Conservation (phyloP, 2,888 invertebrate genomes). For the Apamea crenata region DNA sequence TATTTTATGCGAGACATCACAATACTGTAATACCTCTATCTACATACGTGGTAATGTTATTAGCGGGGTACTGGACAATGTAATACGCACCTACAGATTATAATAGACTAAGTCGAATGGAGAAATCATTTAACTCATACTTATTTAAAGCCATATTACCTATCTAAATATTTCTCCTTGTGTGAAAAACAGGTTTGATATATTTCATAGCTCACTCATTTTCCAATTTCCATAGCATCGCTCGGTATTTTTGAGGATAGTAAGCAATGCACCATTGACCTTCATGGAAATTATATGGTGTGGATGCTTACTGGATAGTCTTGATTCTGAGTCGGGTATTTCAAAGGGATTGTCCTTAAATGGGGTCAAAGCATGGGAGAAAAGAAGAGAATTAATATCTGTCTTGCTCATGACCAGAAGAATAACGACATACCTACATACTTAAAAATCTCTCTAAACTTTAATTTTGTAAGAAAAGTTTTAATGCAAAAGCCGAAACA, state of each 20-base stretch:
- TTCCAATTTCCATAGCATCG: not conserved
- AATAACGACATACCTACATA: not conserved
- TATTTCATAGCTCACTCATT: not conserved
- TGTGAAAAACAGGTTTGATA: not conserved
- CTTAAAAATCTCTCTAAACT: not conserved
- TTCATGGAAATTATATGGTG: constrained; percentile 4
- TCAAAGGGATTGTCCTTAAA: not conserved
- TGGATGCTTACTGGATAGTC: not conserved
- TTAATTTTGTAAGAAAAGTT: not conserved
- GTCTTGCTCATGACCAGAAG: too few species aligned
- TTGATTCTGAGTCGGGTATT: not conserved
- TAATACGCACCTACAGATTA: constrained; percentile 47
- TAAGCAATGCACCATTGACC: constrained; percentile 7
- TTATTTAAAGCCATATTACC: constrained; percentile 38
- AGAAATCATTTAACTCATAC: constrained; percentile 32
- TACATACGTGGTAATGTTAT: constrained; percentile 54
- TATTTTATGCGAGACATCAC: constrained; percentile 77
- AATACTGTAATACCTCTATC: constrained; percentile 65
- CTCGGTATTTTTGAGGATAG: not conserved
- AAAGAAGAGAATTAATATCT: too few species aligned
- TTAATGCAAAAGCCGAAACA: not conserved
- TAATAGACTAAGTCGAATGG: constrained; percentile 22
- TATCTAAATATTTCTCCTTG: not conserved
- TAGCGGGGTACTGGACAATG: constrained; percentile 47
- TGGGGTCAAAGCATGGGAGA: not conserved